Evolutionary conservation across 2,797 vertebrate genomes (phyloP).

Genomic region (Martes flavigula): DNA sequence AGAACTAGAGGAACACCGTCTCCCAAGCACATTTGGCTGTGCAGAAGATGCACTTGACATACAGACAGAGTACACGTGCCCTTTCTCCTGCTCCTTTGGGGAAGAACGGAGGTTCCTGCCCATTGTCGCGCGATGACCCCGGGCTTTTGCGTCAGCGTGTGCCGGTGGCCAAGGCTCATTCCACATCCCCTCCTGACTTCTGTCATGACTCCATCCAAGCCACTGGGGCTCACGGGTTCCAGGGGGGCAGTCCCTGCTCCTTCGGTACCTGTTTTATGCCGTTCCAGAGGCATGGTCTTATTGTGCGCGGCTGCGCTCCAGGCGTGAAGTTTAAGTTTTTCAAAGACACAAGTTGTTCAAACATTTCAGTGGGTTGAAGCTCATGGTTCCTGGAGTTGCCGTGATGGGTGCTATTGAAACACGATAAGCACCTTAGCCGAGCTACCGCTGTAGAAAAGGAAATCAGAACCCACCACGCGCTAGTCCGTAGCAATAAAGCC

Average conservation of each 20-base stretch:
- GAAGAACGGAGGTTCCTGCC: background rate
- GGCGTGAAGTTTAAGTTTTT: background rate
- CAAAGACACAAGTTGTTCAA: background rate
- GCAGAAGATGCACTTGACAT: background rate
- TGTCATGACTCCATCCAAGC: background rate
- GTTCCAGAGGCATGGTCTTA: background rate
- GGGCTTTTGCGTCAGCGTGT: background rate
- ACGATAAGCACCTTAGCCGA: background rate
- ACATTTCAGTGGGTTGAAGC: background rate
- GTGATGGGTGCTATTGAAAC: background rate
- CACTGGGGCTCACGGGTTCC: too few species aligned
- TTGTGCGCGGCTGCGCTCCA: background rate
- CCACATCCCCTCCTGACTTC: background rate
- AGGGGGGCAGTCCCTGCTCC: background rate
- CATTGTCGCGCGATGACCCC: too few species aligned
- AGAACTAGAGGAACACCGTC: background rate
- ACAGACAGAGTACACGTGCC: background rate
- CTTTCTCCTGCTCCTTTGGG: background rate
- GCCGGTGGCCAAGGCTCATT: background rate
- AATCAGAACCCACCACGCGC: fast-evolving
- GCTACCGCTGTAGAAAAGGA: background rate
- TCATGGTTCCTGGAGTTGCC: background rate
- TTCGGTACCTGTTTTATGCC: background rate
- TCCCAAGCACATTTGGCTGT: fast-evolving
- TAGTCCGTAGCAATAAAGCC: background rate